These are phyloP conservation scores for Drosophila lacicola DNA, from an alignment of 2,888 invertebrate genomes.

Conservation along the genomic window DNA sequence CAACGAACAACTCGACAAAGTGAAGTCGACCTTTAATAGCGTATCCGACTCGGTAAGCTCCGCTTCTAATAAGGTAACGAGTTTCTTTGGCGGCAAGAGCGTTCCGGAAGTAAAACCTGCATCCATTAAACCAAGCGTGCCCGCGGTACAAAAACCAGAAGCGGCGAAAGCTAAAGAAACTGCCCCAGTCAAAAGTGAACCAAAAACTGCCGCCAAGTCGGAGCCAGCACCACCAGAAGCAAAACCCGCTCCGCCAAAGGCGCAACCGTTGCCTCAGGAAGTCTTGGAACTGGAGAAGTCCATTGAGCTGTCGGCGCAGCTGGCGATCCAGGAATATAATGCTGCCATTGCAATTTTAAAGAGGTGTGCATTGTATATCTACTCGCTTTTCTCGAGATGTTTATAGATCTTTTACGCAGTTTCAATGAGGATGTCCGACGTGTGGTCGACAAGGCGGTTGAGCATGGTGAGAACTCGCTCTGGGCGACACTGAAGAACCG, in stretches of 20 bases:
- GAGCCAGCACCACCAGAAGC: conserved; percentile 16
- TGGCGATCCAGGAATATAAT: conserved; percentile 89
- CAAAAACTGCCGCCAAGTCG: conserved; percentile 43
- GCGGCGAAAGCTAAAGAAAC: conserved; percentile 29
- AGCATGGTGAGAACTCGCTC: conserved; percentile 87
- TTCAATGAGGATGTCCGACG: conserved; percentile 86
- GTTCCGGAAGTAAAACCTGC: conserved; percentile 37
- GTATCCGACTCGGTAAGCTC: conserved; percentile 68
- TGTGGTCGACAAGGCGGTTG: conserved; percentile 88
- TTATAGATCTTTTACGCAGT: conserved; percentile 75
- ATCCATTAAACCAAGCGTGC: conserved; percentile 9
- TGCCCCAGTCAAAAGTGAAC: conserved; percentile 42
- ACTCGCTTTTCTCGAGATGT: too few species aligned
- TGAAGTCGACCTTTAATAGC: conserved; percentile 66
- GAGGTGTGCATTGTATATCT: conserved; percentile 67
- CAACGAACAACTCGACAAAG: conserved; percentile 60
- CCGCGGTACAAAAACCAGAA: conserved; percentile 22
- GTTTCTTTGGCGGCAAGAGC: conserved; percentile 74
- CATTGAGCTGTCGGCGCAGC: conserved; percentile 86
- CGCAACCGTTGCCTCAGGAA: conserved; percentile 84
- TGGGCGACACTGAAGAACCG: conserved; percentile 88
- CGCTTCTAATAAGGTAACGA: conserved; percentile 77
- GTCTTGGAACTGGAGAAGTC: conserved; percentile 87
- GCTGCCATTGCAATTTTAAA: conserved; percentile 87
- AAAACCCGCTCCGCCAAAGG: conserved; percentile 21